phyloP scores from a whole-genome alignment of 2,797 vertebrate species.

The Melopsittacus undulatus region DNA sequence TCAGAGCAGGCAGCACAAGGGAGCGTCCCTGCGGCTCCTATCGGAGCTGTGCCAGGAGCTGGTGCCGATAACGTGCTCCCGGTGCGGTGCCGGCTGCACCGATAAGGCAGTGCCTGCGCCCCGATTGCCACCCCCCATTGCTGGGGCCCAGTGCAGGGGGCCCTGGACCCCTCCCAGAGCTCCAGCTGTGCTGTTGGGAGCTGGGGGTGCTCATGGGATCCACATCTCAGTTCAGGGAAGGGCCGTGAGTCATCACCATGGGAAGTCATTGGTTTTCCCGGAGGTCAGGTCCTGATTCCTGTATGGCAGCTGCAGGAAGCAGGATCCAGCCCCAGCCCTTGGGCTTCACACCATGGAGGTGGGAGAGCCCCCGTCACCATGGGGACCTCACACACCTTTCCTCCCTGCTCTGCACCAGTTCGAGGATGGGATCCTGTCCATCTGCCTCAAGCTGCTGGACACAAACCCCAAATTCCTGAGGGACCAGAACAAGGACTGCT shows the following conservation, averaged over 20 bases:
- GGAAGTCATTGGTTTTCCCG: neutral
- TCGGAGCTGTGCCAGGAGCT: neutral
- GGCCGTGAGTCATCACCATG: neutral
- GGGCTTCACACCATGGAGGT: neutral
- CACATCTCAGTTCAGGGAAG: neutral
- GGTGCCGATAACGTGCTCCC: rapidly evolving
- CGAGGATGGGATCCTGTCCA: conserved; percentile 87
- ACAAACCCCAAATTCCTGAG: conserved; percentile 86
- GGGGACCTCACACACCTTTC: neutral
- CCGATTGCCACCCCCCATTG: rapidly evolving
- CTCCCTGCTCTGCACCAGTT: conserved; percentile 77
- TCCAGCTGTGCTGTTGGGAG: neutral
- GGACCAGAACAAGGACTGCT: conserved; percentile 84
- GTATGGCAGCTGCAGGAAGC: neutral
- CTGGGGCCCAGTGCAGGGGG: rapidly evolving
- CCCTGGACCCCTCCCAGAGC: rapidly evolving
- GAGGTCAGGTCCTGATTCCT: neutral
- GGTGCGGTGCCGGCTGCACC: rapidly evolving
- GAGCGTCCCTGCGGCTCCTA: neutral
- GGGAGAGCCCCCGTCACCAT: rapidly evolving
- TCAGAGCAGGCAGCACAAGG: rapidly evolving
- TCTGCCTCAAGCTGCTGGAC: conserved; percentile 87
- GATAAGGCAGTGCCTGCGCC: neutral
- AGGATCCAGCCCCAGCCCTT: neutral
- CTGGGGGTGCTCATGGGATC: neutral